Conservation (phyloP, 2,113 vertebrate species). For the Sigmodon hispidus region DNA sequence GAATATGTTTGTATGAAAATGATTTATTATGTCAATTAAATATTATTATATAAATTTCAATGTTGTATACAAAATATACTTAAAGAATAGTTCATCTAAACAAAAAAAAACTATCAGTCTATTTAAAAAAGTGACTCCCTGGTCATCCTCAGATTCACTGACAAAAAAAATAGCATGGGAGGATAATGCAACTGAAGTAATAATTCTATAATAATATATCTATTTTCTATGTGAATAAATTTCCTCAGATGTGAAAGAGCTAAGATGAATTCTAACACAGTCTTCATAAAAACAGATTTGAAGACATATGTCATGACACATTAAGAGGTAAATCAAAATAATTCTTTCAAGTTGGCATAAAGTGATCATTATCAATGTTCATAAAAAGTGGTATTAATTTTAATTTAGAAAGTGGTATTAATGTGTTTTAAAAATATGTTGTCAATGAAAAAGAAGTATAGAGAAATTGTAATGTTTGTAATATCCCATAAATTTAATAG, state of each 20-base stretch:
- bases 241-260: not conserved
- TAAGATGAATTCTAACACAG: not conserved
- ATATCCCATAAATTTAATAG: not conserved
- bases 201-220: not conserved
- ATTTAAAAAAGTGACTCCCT: not conserved
- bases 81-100: not conserved
- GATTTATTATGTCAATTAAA: not conserved
- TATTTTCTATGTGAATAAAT: not conserved
- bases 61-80: not conserved
- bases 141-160: not conserved
- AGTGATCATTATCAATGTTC: not conserved
- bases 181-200: not conserved
- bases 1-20: not conserved
- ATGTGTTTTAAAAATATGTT: not conserved
- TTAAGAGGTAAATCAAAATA: constrained; percentile 19
- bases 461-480: not conserved
- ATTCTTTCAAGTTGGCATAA: not conserved
- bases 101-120: not conserved
- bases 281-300: not conserved
- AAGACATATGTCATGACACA: not conserved
- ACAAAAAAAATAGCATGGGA: not conserved
- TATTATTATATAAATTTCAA: not conserved
- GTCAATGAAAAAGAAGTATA: not conserved
- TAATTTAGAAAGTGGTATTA: not conserved
- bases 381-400: not conserved